Conservation (phyloP, 2,888 invertebrate species). For the Sceliomorpha sp. region DNA sequence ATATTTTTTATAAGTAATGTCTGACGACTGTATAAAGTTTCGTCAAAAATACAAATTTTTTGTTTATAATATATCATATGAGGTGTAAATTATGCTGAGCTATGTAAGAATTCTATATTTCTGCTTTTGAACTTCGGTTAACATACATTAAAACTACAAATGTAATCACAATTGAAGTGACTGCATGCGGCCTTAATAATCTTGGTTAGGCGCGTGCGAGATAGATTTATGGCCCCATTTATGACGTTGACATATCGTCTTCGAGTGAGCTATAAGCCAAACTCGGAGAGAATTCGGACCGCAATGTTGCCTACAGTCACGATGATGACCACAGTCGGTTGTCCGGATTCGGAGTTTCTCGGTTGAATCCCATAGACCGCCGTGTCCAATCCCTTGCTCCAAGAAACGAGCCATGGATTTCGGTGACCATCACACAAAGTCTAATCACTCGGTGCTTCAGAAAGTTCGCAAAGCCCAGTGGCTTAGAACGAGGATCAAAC, state of each 20-base stretch:
- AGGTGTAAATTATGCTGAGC: too few relatives aligned
- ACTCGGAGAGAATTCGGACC: conserved; percentile 66
- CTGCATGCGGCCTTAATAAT: conserved; percentile 40
- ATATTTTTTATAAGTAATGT: too few relatives aligned
- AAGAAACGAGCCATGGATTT: conserved; percentile 41
- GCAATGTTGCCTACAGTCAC: conserved; percentile 67
- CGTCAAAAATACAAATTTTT: too few relatives aligned
- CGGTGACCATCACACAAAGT: conserved; percentile 44
- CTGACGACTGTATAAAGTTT: too few relatives aligned
- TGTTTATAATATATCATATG: too few relatives aligned
- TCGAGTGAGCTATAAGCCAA: conserved; percentile 66
- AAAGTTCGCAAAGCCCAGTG: conserved; percentile 41
- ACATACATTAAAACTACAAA: too few relatives aligned
- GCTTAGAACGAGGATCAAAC: conserved; percentile 39
- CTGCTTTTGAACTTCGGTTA: too few relatives aligned
- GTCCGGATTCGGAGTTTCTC: conserved; percentile 65
- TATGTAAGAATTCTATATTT: too few relatives aligned
- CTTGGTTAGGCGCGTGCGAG: conserved; percentile 66
- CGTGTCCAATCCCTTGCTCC: conserved; percentile 59
- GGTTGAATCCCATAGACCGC: conserved; percentile 64
- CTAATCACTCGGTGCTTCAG: conserved; percentile 50
- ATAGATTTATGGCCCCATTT: conserved; percentile 72
- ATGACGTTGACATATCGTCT: conserved; percentile 75
- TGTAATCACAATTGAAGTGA: conserved; percentile 2
- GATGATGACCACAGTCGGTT: conserved; percentile 62